Evolutionary conservation across 2,888 invertebrate genomes (phyloP), one percentile per base, ranked within the genome.

Genomic region (Molorchus minor): DNA sequence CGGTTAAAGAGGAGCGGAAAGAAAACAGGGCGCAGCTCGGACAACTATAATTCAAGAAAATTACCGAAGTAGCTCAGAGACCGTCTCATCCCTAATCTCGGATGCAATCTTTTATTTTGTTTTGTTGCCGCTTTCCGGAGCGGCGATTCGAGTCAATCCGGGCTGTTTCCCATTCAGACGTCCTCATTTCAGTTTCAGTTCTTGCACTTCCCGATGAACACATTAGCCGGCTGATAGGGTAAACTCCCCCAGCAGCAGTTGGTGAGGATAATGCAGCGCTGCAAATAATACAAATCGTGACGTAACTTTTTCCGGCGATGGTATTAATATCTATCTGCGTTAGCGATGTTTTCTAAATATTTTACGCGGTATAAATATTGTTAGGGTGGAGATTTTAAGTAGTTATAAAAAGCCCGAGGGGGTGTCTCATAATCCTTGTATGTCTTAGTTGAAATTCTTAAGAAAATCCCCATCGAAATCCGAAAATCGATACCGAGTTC

Each of bases 81-180:
- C 67, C 74, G 73, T 67, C 74, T 73, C 71, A 73, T 72, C 70
- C 71, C 70, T 73, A 74, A 76, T 76, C 75, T 76, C 70, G 71
- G 74, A 74, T 75, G 73, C 74, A 72, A 76, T 76, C 75, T 76
- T 73, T 73, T 74, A 74, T 75, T 76, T 75, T 73, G 75, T 75
- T 74, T 73, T 72, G 73, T 71, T 71, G 69, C 62, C 61, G 64
- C 65, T 59, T 65, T 56, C 58, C 54, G 45, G 43, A 52, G 49
- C 58, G 47, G 44, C 16, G 30, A 71, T 72, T 64, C 70, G 64
- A 71, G 71, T 72, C 71, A 71, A 73, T 73, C 71, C 70, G 62
- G 62, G 63, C 70, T 67, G 68, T 64, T 70, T 69, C 67, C 65
- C 61, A 56, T 64, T 60, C 62, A 62, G 53, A 62, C 53, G 62